These are phyloP conservation scores for Sitta carolinensis DNA, from an alignment of 2,797 vertebrate genomes.

Conservation along the genomic window DNA sequence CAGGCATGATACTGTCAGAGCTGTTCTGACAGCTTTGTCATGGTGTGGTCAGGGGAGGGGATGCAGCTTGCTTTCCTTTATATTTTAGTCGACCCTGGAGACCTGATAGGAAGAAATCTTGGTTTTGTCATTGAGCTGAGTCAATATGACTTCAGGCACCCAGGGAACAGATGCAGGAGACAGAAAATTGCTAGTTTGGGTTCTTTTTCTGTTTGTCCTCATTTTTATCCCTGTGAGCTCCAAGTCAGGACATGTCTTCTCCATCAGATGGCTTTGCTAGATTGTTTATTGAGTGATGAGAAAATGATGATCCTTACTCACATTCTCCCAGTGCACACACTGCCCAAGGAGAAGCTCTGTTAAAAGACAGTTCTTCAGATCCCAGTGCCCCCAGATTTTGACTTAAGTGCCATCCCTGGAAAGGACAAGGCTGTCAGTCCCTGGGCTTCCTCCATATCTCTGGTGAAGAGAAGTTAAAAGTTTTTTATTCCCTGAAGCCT, in stretches of 20 bases:
- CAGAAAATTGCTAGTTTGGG: neutral
- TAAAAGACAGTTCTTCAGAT: neutral
- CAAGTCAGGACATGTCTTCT: neutral
- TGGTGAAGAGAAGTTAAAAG: neutral
- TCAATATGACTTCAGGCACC: neutral
- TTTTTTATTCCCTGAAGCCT: neutral
- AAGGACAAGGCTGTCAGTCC: neutral
- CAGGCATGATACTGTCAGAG: neutral
- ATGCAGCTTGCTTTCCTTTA: neutral
- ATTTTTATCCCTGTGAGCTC: neutral
- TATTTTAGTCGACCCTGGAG: neutral
- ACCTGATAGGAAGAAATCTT: neutral
- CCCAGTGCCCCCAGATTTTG: neutral
- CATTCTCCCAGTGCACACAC: rapidly evolving
- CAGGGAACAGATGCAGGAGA: neutral
- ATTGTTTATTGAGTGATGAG: neutral
- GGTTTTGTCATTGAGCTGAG: neutral
- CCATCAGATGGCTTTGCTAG: neutral
- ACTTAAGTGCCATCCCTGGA: neutral
- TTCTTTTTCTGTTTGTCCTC: neutral
- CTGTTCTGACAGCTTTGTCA: neutral
- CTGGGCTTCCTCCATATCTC: neutral
- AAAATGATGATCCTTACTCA: neutral
- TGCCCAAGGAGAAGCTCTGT: neutral
- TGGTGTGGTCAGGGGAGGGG: neutral